Evolutionary conservation across 30 jellyfish, hydroid and myxozoan genomes (phyloP), one percentile per base, ranked within the genome.

Genomic region (Pelagia noctiluca): DNA sequence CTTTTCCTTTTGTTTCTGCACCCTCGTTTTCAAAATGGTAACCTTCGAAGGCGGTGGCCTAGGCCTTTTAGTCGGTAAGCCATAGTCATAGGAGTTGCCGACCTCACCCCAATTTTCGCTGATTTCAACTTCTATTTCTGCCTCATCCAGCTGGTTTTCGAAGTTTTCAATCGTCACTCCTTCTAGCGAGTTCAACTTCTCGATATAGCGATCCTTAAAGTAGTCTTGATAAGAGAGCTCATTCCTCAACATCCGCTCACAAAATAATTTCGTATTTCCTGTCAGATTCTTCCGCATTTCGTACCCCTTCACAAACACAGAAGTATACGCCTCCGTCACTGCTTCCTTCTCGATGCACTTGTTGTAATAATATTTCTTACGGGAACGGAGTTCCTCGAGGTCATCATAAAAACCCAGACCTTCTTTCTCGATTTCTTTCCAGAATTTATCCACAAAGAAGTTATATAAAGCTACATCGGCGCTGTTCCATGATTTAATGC

Each of bases 381-480:
- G 84, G 10, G 50, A 69, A 53, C 68, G 80, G 57, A 94, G 82
- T 82, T 83, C 96, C 19, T 63, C 72, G 31, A 94, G 70, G 52
- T 94, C 99, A 48, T 88, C 96, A 46, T 94, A 84, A 78, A 94
- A 94, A 1, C 78, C 99, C 21, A 91, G 65, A 1, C 99, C 99
- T 63, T 94, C 99, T 3, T 94, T 88, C 25, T 94, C 89, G 11
- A 94, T 88, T 64, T 83, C 97, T 65, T 82, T 83, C 99, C 97
- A 94, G 83, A 94, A 94, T 50, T 78, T 88, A 8, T 88, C 93
- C 21, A 60, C 90, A 49, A 94, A 94, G 60, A 75, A 94, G 23
- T 84, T 83, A 64, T 94, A 94, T 66, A 94, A 50, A 31, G 95
- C 97, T 11, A 78, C 87, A 63, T 94, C 99, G 35, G 96, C 99